Base-by-base conservation (phyloP, 2,888 invertebrate genomes). In the Pherbina coryleti region DNA sequence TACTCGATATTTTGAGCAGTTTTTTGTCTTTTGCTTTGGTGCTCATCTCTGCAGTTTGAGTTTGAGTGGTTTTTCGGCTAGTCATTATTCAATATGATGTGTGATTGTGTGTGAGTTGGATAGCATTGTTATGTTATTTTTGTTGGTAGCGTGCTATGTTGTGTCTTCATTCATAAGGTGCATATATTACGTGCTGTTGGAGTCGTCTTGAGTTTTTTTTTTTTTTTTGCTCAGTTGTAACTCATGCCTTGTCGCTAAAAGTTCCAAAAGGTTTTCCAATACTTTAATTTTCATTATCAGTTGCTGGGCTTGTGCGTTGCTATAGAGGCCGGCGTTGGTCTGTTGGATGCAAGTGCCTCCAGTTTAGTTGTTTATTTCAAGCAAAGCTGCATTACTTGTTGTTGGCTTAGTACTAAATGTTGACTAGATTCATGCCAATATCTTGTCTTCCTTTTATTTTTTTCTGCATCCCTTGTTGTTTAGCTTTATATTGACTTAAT, bases 1-100 rank as follows among this genome's bases (percentile, higher is more conserved):
- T n/a, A 3, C 34, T 22, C 17, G 72, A 37, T 17, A 14, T 66
- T 55, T 75, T 78, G 81, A 78, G 81, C 8, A 64, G 28, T 64
- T 64, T n/a, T 34, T 64, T 64, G 31, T 64, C n/a, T 64, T 64
- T 64, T 31, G 28, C n/a, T 64, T 64, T 31, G 9, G 28, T 31
- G 9, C 11, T n/a, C 28, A 31, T 31, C 64, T 28, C 19, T 55
- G 55, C 19, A 19, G 25, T 14, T 49, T 60, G 60, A 60, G 60
- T 60, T 60, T 22, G 60, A 60, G 60, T 49, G 25, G 5, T 17
- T 14, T 49, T 67, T 17, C 37, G 28, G 69, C 51, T 69, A 28
- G 49, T 49, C 28, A 28, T 60, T 28, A 60, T 28, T 28, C 25
- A 60, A 25, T 2, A 25, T 60, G 5, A 28, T 60, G 4, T 60